Base-by-base conservation (phyloP, 2,888 invertebrate species). In the Cyclophora punctaria region DNA sequence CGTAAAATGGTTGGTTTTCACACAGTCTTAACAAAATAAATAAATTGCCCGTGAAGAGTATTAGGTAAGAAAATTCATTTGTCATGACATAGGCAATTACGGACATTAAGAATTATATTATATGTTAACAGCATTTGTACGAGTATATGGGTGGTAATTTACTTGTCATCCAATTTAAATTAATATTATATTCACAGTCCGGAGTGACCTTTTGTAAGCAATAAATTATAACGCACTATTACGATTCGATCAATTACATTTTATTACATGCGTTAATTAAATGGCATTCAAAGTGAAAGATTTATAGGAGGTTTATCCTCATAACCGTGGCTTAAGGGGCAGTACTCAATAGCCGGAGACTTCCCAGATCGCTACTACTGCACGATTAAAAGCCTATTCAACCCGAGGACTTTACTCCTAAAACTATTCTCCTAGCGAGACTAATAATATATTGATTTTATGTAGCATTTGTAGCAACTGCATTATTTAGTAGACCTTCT, bases 301-400 rank as follows among this genome's bases (percentile, higher is more conserved):
- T 86, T 87, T 86, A 87, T 86, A 75, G 78, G 71, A 78, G 85
- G 85, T 84, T 85, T 83, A 86, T 83, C 82, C 80, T 81, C 81
- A 84, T 83, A 85, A 84, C 82, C 74, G 80, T 71, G 73, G 83
- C 79, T 82, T 80, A 79, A 75, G 72, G 63, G 77, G 75, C 74
- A 80, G 82, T 79, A 74, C 73, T 75, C 75, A 80, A 80, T 80
- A 72, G 63, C 59, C 63, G 63, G 37, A 60, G 65, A 62, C 71
- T 69, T 69, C 65, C 66, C 69, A 62, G 59, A 67, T 62, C 57
- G 68, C 58, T 52, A 64, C 64, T 65, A 58, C 37, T 37, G 37
- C 59, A 60, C 69, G 65, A 71, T 72, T 74, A 73, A 71, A 67
- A 59, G 69, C 59, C 66, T 63, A 66, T 72, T 71, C 52, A 50